Evolutionary conservation across 2,888 invertebrate species (phyloP).

Genomic region (Eristalis arbustorum): DNA sequence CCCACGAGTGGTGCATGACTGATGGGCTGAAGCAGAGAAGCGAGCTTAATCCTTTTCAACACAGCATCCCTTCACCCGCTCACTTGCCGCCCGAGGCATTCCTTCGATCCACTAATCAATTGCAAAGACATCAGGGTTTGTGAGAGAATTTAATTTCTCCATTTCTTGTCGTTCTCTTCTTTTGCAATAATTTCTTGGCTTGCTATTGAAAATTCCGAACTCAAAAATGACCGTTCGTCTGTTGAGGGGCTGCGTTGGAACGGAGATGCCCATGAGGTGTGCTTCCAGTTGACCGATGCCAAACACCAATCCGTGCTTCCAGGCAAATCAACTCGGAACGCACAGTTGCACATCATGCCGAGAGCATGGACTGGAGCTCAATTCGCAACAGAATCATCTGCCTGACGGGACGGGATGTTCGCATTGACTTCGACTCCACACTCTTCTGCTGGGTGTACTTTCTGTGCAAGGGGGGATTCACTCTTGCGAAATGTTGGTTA

Average conservation of each 20-base stretch:
- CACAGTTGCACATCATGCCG: slow-evolving; percentile 30
- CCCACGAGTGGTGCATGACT: background rate
- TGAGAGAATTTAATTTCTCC: slow-evolving; percentile 14
- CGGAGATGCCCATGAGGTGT: background rate
- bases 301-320: slow-evolving; percentile 46
- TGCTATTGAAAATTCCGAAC: slow-evolving; percentile 8
- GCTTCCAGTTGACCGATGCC: slow-evolving; percentile 42
- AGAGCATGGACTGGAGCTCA: slow-evolving; percentile 24
- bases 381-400: background rate
- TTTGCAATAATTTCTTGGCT: background rate
- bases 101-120: background rate
- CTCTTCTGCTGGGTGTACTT: no score
- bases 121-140: background rate
- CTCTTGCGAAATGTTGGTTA: slow-evolving; percentile 16
- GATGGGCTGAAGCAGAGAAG: background rate
- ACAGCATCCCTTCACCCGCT: background rate
- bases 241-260: background rate
- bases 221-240: slow-evolving; percentile 6
- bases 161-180: background rate
- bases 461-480: background rate
- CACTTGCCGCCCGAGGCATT: background rate
- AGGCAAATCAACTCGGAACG: slow-evolving; percentile 53
- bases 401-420: no score
- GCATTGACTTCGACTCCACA: background rate
- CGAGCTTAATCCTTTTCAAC: slow-evolving; percentile 13